Conservation (phyloP, 53 echinoderm and acorn worm species). For the Antedon mediterranea region DNA sequence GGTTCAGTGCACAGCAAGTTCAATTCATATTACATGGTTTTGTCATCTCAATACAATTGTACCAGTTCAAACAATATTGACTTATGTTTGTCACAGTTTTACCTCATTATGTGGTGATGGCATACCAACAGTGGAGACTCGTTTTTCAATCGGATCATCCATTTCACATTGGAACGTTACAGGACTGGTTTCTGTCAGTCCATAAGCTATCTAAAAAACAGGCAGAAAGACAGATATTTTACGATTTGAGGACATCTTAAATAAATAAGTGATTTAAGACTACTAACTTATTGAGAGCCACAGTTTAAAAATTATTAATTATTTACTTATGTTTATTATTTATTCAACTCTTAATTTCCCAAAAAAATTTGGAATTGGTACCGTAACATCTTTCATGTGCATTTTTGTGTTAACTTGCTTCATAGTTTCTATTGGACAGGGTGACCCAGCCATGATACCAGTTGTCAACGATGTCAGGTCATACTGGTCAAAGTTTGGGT, state of each 20-base stretch:
- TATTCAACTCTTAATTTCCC: too few relatives aligned
- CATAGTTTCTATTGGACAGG: slow-evolving; percentile 80
- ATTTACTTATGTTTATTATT: too few relatives aligned
- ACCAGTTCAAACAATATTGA: too few relatives aligned
- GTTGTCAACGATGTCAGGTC: slow-evolving; percentile 63
- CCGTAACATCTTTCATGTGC: slow-evolving; percentile 70
- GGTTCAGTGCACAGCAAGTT: too few relatives aligned
- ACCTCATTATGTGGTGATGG: slow-evolving; percentile 67
- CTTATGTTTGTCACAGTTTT: too few relatives aligned
- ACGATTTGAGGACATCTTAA: too few relatives aligned
- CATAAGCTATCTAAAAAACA: slow-evolving; percentile 60
- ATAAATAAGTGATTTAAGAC: too few relatives aligned
- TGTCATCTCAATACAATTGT: too few relatives aligned
- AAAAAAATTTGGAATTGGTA: not conserved
- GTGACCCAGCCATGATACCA: slow-evolving; percentile 83
- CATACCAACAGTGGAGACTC: slow-evolving; percentile 63
- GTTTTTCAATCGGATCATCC: slow-evolving; percentile 47
- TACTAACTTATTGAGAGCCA: too few relatives aligned
- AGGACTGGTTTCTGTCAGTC: slow-evolving; percentile 78
- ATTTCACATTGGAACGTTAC: slow-evolving; percentile 45
- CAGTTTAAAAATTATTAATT: too few relatives aligned
- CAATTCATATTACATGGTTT: too few relatives aligned
- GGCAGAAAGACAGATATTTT: too few relatives aligned
- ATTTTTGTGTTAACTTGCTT: slow-evolving; percentile 47
- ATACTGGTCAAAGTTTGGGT: slow-evolving; percentile 51